Percentiles rank a stretch among this genome's conserved stretches.
These are phyloP conservation scores for Austrofundulus limnaeus DNA, from an alignment of 2,113 vertebrate species.

Conservation along the genomic window DNA sequence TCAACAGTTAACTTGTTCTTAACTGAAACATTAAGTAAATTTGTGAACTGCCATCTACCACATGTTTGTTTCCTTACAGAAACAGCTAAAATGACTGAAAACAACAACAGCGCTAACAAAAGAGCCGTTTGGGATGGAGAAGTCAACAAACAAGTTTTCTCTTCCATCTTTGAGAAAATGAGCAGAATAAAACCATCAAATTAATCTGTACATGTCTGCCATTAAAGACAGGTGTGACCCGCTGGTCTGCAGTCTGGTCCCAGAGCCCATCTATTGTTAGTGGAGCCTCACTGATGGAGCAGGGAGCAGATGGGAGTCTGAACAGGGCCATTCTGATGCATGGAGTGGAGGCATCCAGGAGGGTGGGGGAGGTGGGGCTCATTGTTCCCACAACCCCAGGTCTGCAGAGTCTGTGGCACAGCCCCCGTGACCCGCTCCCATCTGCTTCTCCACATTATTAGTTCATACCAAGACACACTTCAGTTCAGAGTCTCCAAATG, in stretches of 20 bases:
- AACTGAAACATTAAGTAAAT: too few relatives aligned
- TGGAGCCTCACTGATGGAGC: constrained; percentile 42
- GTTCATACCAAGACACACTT: constrained; percentile 62
- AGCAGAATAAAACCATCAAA: not conserved
- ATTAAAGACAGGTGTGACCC: constrained; percentile 11
- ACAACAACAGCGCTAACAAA: too few relatives aligned
- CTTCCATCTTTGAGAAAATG: too few relatives aligned
- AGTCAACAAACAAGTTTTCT: too few relatives aligned
- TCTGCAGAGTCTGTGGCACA: too few relatives aligned
- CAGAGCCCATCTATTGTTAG: constrained; percentile 50
- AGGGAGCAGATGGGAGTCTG: constrained; percentile 77
- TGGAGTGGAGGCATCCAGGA: constrained; percentile 64
- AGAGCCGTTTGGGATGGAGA: too few relatives aligned
- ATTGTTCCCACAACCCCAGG: constrained; percentile 60
- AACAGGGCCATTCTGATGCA: constrained; percentile 54
- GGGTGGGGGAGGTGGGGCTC: constrained; percentile 38
- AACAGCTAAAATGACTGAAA: too few relatives aligned
- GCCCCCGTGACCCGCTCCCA: constrained; percentile 60
- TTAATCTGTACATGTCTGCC: not conserved
- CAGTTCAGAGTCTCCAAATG: constrained; percentile 17
- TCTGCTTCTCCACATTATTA: constrained; percentile 71
- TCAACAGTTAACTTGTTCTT: too few relatives aligned
- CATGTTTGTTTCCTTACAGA: too few relatives aligned
- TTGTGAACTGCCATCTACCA: too few relatives aligned
- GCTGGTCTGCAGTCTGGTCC: not conserved